These are phyloP conservation scores for Carduelis carduelis DNA, from an alignment of 2,797 vertebrate genomes.

Conservation along the genomic window DNA sequence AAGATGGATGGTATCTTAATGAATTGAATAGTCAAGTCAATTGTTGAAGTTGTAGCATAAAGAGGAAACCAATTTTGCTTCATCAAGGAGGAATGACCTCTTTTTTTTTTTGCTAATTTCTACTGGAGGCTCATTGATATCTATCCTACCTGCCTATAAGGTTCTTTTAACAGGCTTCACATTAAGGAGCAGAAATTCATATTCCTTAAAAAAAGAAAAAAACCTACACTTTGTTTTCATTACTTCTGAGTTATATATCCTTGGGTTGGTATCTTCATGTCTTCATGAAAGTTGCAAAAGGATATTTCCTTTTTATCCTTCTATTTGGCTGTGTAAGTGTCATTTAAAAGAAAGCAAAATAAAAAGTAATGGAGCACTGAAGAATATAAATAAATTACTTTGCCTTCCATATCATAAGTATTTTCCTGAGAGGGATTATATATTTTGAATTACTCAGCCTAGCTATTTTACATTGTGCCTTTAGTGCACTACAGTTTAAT, in stretches of 20 bases:
- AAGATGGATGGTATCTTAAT: background rate
- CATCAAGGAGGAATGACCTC: background rate
- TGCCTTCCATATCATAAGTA: background rate
- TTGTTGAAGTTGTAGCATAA: background rate
- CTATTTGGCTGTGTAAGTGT: background rate
- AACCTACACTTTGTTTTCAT: background rate
- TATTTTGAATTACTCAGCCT: constrained; percentile 63
- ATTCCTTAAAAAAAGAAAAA: background rate
- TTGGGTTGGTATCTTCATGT: background rate
- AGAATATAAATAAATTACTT: constrained; percentile 23
- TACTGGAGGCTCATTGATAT: background rate
- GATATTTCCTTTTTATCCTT: background rate
- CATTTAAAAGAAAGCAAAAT: constrained; percentile 10
- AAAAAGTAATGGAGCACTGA: background rate
- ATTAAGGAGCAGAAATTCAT: background rate
- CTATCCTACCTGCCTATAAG: background rate
- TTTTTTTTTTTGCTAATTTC: background rate
- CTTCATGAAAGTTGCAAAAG: background rate
- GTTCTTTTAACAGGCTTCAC: background rate
- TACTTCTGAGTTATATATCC: background rate
- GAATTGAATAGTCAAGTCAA: background rate
- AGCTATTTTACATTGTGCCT: constrained; percentile 55
- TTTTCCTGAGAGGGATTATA: constrained; percentile 25
- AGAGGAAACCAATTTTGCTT: background rate
- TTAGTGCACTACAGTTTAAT: constrained; percentile 46